These are phyloP conservation scores for Lasioglossum malachurum DNA, from an alignment of 2,888 invertebrate species.

Conservation along the genomic window DNA sequence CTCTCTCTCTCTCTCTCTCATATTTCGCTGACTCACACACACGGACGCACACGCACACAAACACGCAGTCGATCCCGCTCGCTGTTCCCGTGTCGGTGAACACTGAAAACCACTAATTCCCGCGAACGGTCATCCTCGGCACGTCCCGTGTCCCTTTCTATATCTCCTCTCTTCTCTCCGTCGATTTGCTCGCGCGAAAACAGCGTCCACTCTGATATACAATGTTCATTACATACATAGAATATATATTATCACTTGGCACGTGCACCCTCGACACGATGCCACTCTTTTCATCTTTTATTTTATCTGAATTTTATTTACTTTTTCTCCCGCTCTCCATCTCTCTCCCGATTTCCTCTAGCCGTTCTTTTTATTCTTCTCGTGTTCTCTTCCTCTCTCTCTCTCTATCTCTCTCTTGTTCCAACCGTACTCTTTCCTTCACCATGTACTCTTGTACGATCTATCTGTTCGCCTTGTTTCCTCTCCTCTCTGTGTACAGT, in stretches of 20 bases:
- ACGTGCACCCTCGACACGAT: constrained; percentile 72
- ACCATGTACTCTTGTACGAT: neutral
- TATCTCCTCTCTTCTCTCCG: neutral
- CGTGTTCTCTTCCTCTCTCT: neutral
- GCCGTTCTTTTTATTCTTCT: neutral
- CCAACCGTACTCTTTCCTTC: neutral
- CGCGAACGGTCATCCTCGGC: constrained; percentile 44
- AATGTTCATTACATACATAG: constrained; percentile 63
- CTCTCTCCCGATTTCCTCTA: neutral
- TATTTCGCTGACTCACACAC: constrained; percentile 6
- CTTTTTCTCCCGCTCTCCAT: neutral
- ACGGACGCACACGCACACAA: neutral
- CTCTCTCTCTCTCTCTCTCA: constrained; percentile 14
- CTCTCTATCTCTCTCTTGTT: neutral
- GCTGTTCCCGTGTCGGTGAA: constrained; percentile 30
- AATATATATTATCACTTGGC: constrained; percentile 73
- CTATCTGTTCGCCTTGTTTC: neutral
- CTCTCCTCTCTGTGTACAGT: neutral
- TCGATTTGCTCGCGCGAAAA: constrained; percentile 63
- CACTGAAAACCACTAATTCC: constrained; percentile 42
- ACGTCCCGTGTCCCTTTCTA: constrained; percentile 29
- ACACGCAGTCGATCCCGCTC: constrained; percentile 30
- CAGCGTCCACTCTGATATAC: constrained; percentile 73
- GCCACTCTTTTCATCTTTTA: constrained; percentile 61
- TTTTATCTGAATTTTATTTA: constrained; percentile 13